phyloP scores from a whole-genome alignment of 2,888 invertebrate genomes.

The Nyleta sp. region DNA sequence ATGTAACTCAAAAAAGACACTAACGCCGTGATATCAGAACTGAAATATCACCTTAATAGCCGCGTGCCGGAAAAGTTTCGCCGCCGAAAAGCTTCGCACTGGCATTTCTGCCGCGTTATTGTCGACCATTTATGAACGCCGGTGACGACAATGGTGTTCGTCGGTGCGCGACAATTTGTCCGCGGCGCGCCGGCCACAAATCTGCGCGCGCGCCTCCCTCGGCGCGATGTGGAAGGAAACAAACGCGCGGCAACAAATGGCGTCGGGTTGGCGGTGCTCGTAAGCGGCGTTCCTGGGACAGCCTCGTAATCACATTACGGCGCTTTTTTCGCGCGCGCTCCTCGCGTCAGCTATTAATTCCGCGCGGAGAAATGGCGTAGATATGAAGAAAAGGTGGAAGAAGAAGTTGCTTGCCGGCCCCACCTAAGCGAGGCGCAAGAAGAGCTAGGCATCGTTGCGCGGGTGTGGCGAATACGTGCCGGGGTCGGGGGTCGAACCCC shows the following conservation, averaged over 20 bases:
- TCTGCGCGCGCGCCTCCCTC: conserved; percentile 21
- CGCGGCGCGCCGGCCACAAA: conserved; percentile 15
- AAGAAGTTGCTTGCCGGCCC: conserved; percentile 67
- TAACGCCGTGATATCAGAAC: no score
- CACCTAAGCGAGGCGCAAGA: conserved; percentile 76
- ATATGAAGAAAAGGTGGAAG: conserved; percentile 58
- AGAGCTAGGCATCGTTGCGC: conserved; percentile 77
- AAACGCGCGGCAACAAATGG: conserved; percentile 36
- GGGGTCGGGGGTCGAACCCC: conserved; percentile 80
- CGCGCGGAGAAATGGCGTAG: conserved; percentile 56
- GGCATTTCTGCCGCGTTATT: no score
- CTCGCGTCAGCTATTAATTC: conserved; percentile 80
- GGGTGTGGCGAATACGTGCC: conserved; percentile 82
- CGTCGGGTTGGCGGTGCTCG: conserved; percentile 47
- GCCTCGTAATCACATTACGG: conserved; percentile 80
- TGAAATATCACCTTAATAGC: no score
- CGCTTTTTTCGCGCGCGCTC: conserved; percentile 76
- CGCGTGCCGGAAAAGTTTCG: no score
- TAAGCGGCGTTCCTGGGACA: conserved; percentile 76
- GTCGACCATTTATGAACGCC: conserved; percentile 11
- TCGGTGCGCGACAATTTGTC: conserved; percentile 36
- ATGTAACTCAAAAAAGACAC: no score
- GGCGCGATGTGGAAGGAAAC: conserved; percentile 28
- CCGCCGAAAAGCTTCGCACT: no score
- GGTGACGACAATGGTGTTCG: conserved; percentile 12